phyloP scores from a whole-genome alignment of 2,113 vertebrate species.

The Rhinolophus sinicus region DNA sequence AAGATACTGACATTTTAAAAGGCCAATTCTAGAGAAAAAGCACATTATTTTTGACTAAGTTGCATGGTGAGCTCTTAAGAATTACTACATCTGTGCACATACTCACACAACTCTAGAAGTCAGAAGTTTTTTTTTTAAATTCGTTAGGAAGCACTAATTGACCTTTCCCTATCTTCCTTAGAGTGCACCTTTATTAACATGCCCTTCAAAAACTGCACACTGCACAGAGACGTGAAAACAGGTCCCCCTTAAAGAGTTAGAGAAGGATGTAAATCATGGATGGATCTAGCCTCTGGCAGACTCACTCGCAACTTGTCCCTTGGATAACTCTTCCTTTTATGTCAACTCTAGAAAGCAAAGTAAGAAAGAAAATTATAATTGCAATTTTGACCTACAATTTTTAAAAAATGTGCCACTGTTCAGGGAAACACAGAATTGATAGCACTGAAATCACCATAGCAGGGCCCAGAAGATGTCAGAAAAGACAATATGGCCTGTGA shows the following conservation, averaged over 20 bases:
- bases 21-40: slow-evolving; percentile 72
- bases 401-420: background rate
- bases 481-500: background rate
- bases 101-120: slow-evolving; percentile 37
- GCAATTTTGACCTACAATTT: slow-evolving; percentile 29
- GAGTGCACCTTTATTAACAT: slow-evolving; percentile 19
- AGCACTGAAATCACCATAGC: background rate
- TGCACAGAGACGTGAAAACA: slow-evolving; percentile 26
- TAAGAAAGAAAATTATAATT: background rate
- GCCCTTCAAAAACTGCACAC: slow-evolving; percentile 40
- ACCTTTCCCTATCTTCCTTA: slow-evolving; percentile 58
- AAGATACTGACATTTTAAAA: slow-evolving; percentile 81
- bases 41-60: slow-evolving; percentile 62
- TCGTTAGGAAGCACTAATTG: slow-evolving; percentile 67
- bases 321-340: background rate
- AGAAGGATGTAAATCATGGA: background rate
- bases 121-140: slow-evolving; percentile 62
- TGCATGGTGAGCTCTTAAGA: slow-evolving; percentile 57
- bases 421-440: background rate
- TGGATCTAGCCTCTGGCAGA: background rate
- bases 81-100: slow-evolving; percentile 58
- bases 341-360: slow-evolving; percentile 18
- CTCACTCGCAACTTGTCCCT: background rate
- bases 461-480: background rate
- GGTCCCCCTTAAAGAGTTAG: background rate